Evolutionary conservation across 2,113 vertebrate species (phyloP), one percentile per base, ranked within the genome.

Genomic region (Myxocyprinus asiaticus): DNA sequence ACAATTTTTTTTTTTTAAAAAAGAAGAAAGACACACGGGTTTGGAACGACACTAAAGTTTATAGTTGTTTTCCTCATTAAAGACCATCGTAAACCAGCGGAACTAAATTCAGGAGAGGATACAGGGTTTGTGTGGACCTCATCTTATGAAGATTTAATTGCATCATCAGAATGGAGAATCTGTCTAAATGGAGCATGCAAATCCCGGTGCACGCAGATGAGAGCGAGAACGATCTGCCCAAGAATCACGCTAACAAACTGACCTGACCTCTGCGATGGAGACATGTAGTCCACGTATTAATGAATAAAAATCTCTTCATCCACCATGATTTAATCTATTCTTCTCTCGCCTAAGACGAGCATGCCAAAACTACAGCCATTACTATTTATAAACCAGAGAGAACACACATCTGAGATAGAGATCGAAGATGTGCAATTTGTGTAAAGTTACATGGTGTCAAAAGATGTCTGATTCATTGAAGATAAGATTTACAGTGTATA

Each of bases 201-300:
- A n/a, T 55, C 55, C 8, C 11, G 58, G 76, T 61, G 55, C 12
- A 58, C 45, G 6, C 44, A n/a, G 12, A n/a, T 15, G 10, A 9
- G 55, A 76, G 65, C 17, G 69, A 56, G 68, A 53, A 33, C 22
- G 6, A 12, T 78, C 80, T 64, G 61, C 58, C 67, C 44, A 72
- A 79, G 58, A 80, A 75, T 79, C 65, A 67, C 68, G 9, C 67
- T 68, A 76, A 84, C 81, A 85, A 83, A 83, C 79, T 73, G 82
- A 86, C 84, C 80, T 85, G 83, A 85, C 86, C 86, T 85, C 82
- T 80, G 68, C 51, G 50, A 70, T 81, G 9, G 75, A 83, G 67
- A 81, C 74, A 45, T 56, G 50, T 77, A 33, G n/a, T n/a, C n/a
- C n/a, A n/a, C n/a, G n/a, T n/a, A 84, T 79, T 79, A 76, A 82